Percentiles rank a stretch among this genome's conserved stretches.
Conservation (phyloP, 2,888 invertebrate genomes). For the Troglohyphantes excavatus region DNA sequence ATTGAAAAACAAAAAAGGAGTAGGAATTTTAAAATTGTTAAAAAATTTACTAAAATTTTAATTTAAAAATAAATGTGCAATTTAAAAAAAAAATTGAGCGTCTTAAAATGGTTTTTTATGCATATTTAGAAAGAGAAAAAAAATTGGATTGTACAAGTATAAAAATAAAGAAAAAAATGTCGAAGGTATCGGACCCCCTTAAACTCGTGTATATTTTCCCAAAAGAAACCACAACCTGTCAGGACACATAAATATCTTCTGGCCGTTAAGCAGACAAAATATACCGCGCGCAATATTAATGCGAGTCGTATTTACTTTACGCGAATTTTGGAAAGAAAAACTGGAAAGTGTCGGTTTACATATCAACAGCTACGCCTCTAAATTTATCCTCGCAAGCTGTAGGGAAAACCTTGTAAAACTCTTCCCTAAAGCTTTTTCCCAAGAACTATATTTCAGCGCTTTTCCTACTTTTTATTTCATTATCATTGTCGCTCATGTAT, state of each 20-base stretch:
- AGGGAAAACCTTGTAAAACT: background rate
- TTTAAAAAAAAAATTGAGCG: too few relatives aligned
- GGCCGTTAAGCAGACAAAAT: constrained; percentile 9
- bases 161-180: too few relatives aligned
- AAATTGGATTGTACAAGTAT: too few relatives aligned
- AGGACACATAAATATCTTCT: background rate
- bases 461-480: constrained; percentile 9
- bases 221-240: background rate
- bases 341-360: background rate
- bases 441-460: background rate
- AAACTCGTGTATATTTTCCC: background rate
- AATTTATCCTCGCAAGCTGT: background rate
- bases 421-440: background rate
- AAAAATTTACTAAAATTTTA: too few relatives aligned
- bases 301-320: background rate
- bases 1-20: too few relatives aligned
- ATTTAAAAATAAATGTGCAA: too few relatives aligned
- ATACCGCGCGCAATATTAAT: background rate
- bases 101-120: too few relatives aligned
- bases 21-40: too few relatives aligned
- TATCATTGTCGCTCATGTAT: background rate
- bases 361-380: constrained; percentile 3
- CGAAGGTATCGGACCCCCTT: too few relatives aligned
- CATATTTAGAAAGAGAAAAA: too few relatives aligned
- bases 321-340: background rate